phyloP scores from a whole-genome alignment of 2,888 invertebrate species.

The Scaptomyza parva region DNA sequence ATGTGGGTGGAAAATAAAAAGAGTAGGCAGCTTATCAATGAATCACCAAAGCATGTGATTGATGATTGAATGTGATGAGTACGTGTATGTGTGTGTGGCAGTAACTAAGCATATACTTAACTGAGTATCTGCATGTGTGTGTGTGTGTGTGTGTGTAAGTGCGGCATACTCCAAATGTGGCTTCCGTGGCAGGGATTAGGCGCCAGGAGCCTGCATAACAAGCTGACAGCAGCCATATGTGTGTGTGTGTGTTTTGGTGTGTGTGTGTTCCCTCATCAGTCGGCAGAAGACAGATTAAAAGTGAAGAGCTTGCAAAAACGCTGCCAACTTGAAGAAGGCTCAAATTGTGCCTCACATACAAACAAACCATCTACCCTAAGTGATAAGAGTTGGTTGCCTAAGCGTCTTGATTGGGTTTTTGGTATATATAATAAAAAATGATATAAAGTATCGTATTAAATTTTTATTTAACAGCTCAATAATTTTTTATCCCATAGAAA shows the following conservation, averaged over 20 bases:
- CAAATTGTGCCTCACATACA: conserved; percentile 26
- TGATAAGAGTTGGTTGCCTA: conserved; percentile 6
- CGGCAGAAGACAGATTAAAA: conserved; percentile 72
- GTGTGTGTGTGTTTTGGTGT: conserved; percentile 24
- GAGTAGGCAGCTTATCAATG: conserved; percentile 73
- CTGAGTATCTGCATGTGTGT: conserved; percentile 35
- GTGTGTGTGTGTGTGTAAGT: conserved; percentile 25
- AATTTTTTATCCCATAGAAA: not conserved
- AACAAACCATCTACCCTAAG: conserved; percentile 34
- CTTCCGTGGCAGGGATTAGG: conserved; percentile 73
- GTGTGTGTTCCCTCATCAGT: conserved; percentile 50
- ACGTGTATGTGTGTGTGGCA: conserved; percentile 21
- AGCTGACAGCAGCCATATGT: conserved; percentile 62
- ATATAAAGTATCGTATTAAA: not conserved
- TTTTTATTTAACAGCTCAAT: not conserved
- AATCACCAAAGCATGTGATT: conserved; percentile 79
- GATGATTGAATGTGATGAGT: conserved; percentile 75
- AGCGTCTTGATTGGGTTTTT: conserved; percentile 2
- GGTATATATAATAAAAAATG: not conserved
- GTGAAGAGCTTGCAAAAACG: conserved; percentile 66
- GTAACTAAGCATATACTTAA: conserved; percentile 55
- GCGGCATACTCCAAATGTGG: conserved; percentile 57
- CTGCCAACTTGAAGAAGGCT: conserved; percentile 35
- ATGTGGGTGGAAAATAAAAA: conserved; percentile 5
- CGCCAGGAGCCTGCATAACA: conserved; percentile 45